Evolutionary conservation across 2,888 invertebrate genomes (phyloP), one percentile per base, ranked within the genome.

Genomic region (Glaucopsyche alexis): DNA sequence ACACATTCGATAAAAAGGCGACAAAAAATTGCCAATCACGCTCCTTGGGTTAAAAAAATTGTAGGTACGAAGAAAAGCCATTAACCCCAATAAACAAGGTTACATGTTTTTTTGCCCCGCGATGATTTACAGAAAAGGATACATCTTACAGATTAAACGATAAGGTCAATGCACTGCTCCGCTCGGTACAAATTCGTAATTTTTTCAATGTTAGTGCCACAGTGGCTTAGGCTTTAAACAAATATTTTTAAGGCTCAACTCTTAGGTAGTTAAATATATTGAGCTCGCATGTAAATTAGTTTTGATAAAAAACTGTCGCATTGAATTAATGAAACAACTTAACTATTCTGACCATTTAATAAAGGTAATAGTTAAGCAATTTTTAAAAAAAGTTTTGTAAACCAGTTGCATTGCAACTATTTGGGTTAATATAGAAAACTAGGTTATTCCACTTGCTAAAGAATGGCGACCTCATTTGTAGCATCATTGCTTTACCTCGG

Each of bases 31-130:
- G 67, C 67, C 67, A 47, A 45, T 67, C 69, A 69, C 42, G 19
- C 42, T 19, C 19, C 47, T 29, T 6, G 16, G 47, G 29, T 19
- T 13, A 49, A 16, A 49, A 29, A 49, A 49, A 66, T 14, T 14
- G 14, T 69, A 49, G 67, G 67, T 67, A 67, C 67, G 9, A 45
- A 69, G 69, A 69, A 38, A 69, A 49, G 69, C 69, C 69, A 47
- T 69, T 69, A 69, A 49, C 69, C 69, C 47, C 47, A 69, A 47
- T 69, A 49, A 29, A 29, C 49, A 69, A 69, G 69, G 49, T 49
- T 7, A 69, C 45, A 67, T 8, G 19, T 69, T 69, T 69, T 69
- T 69, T 69, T 69, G 69, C 49, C n/a, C 47, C 69, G 7, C 45
- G 13, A 47, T 29, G 69, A 13, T 67, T 16, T n/a, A 45, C 42